These are phyloP conservation scores for Myodes glareolus DNA, from an alignment of 2,113 vertebrate species.

Conservation along the genomic window DNA sequence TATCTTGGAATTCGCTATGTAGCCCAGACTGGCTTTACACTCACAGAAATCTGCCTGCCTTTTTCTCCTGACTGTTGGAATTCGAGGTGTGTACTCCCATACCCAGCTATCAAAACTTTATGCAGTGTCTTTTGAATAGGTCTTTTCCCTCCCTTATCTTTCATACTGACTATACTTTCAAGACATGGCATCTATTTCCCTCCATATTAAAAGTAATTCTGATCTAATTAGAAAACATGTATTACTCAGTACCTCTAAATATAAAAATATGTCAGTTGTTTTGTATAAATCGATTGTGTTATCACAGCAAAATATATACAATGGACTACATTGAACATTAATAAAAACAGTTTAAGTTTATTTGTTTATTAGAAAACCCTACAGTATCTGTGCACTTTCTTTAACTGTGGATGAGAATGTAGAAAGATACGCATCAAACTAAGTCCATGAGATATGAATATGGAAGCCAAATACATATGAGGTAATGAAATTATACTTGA, in stretches of 20 bases:
- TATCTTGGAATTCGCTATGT: background rate
- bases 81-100: background rate
- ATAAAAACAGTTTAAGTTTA: background rate
- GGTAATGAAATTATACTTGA: background rate
- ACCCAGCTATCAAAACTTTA: background rate
- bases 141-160: background rate
- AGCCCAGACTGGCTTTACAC: background rate
- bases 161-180: background rate
- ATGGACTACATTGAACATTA: background rate
- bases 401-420: background rate
- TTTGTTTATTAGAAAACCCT: background rate
- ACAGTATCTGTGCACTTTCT: background rate
- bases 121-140: background rate
- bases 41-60: background rate
- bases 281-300: background rate
- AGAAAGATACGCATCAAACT: background rate
- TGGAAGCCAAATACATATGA: background rate
- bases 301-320: background rate
- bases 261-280: background rate
- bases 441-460: background rate
- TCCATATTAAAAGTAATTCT: background rate
- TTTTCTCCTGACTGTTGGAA: background rate
- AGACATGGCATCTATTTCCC: background rate
- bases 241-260: conserved; percentile 11
- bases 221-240: background rate